Evolutionary conservation across 2,113 vertebrate genomes (phyloP), one percentile per base, ranked within the genome.

Genomic region (Chloropsis hardwickii): DNA sequence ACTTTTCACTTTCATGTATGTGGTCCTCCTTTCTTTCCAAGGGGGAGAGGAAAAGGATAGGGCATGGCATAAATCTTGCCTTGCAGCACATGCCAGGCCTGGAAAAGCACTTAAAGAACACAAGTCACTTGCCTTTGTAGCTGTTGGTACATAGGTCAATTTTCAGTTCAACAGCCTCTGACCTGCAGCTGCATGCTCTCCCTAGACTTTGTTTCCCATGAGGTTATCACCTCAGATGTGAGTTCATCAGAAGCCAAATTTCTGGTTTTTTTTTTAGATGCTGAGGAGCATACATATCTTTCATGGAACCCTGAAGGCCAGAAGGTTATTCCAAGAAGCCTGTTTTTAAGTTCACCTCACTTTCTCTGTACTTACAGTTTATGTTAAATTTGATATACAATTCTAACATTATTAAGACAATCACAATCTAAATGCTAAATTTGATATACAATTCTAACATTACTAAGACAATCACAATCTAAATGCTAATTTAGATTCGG

Each of bases 141-240:
- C 40, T 64, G 67, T 44, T 81, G 70, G 67, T 87, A 74, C 70
- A 57, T 3, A 85, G 93, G 92, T 95, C 94, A 97, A 85, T 90
- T 70, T 94, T 72, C 57, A 94, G 92, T 67, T 94, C 93, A 86
- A 5, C 48, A 77, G 88, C 78, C 94, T 86, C 77, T 96, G 96
- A 97, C 94, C 94, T 71, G 40, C 58, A 94, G 81, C 81, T 94
- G 64, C 54, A 77, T 1, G 2, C 65, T 58, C 71, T 77, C 78
- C 60, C 48, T 91, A 74, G 48, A 61, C 35, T 81, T 60, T 28
- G 19, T 12, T 89, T 92, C 95, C 83, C 70, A 33, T 56, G 79
- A 86, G 88, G 54, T 45, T 22, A 53, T 8, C 76, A 90, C 86
- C 81, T 64, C 12, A 3, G 82, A 57, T 0, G 0, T 31, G 64